A percentile compares a stretch with the other conserved stretches of the same genome.
These are phyloP conservation scores for Gari tellinella DNA, from an alignment of 2,888 invertebrate genomes.

Conservation along the genomic window DNA sequence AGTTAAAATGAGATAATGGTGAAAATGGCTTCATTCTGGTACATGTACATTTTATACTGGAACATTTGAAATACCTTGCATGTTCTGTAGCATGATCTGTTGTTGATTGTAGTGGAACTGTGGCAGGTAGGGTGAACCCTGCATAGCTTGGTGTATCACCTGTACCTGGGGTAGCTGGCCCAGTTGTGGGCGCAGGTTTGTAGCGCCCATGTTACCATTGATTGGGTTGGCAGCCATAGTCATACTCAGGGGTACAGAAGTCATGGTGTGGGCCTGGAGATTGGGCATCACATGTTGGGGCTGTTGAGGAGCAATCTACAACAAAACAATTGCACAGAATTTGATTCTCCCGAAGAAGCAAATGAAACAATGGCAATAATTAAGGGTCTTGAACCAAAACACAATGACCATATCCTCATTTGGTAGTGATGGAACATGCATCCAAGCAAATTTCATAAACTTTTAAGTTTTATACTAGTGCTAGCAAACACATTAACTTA, in stretches of 20 bases:
- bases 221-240: constrained; percentile 67
- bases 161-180: constrained; percentile 76
- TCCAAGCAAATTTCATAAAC: too few species aligned
- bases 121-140: constrained; percentile 73
- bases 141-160: constrained; percentile 77
- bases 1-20: too few species aligned
- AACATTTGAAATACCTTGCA: constrained; percentile 68
- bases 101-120: constrained; percentile 76
- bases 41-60: background rate
- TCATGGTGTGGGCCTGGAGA: constrained; percentile 48
- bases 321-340: too few species aligned
- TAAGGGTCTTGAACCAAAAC: too few species aligned
- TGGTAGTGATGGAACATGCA: too few species aligned
- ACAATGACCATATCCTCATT: too few species aligned
- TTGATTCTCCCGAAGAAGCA: too few species aligned
- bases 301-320: constrained; percentile 58
- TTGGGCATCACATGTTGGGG: constrained; percentile 56
- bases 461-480: too few species aligned
- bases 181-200: constrained; percentile 52
- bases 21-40: too few species aligned
- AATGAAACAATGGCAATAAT: too few species aligned
- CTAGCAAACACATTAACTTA: too few species aligned
- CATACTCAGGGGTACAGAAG: constrained; percentile 65
- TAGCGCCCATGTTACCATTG: constrained; percentile 24
- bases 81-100: constrained; percentile 77